phyloP scores from a whole-genome alignment of 1,140 invertebrate species.

The Ceratosolen fusciceps region DNA sequence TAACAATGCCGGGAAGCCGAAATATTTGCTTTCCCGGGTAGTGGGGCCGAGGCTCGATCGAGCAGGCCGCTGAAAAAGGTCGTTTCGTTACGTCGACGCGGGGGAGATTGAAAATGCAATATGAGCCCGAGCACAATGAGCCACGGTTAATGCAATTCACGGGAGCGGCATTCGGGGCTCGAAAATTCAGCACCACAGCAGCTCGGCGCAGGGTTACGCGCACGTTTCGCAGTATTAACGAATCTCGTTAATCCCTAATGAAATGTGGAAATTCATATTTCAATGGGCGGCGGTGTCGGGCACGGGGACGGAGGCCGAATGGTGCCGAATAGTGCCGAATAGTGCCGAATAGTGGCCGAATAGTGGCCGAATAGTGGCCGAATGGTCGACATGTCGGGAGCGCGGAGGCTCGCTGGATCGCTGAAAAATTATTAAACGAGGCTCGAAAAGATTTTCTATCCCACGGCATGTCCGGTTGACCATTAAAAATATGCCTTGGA shows the following conservation, averaged over 20 bases:
- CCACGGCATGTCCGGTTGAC: no score
- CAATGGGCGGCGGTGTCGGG: background rate
- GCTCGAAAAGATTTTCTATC: no score
- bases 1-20: background rate
- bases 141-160: conserved; percentile 29
- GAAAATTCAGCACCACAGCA: background rate
- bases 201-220: background rate
- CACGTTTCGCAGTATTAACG: conserved; percentile 9
- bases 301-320: no score
- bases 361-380: no score
- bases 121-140: conserved; percentile 4
- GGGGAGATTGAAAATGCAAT: conserved; percentile 8
- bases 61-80: background rate
- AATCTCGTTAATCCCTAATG: conserved; percentile 2
- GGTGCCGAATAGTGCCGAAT: no score
- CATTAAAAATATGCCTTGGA: no score
- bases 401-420: no score
- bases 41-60: background rate
- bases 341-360: no score
- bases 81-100: no score
- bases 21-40: background rate
- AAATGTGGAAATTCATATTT: conserved; percentile 19
- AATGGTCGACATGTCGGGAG: no score
- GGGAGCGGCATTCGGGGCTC: background rate
- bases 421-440: background rate